phyloP scores from a whole-genome alignment of 1,140 invertebrate species.

The Helicoverpa armigera region DNA sequence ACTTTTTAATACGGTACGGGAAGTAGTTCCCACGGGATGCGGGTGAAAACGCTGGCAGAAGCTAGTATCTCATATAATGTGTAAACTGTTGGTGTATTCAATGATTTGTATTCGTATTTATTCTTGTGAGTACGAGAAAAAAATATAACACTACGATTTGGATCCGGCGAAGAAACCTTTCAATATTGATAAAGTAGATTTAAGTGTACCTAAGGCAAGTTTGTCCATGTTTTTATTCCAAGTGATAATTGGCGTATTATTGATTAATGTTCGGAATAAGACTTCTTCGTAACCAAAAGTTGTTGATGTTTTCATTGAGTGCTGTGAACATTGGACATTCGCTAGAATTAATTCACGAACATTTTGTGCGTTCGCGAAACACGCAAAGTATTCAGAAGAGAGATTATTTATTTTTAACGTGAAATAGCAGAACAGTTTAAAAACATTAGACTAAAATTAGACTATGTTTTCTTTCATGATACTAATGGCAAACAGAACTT shows the following conservation, averaged over 20 bases:
- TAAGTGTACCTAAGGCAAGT: conserved; percentile 9
- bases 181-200: conserved; percentile 19
- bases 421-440: too few relatives aligned
- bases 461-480: neutral
- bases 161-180: conserved; percentile 6
- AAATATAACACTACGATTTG: neutral
- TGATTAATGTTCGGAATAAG: neutral
- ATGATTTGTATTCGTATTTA: too few relatives aligned
- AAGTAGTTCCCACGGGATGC: too few relatives aligned
- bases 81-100: too few relatives aligned
- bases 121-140: too few relatives aligned
- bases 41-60: too few relatives aligned
- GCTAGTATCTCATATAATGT: too few relatives aligned
- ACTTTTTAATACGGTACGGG: too few relatives aligned
- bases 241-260: conserved; percentile 1
- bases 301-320: neutral
- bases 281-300: neutral
- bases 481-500: neutral
- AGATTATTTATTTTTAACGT: too few relatives aligned
- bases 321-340: neutral
- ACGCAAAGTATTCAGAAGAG: too few relatives aligned
- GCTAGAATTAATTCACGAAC: too few relatives aligned
- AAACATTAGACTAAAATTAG: neutral
- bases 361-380: too few relatives aligned
- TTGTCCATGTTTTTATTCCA: conserved; percentile 4